Conservation (phyloP, 1,140 invertebrate species). For the Papilio aristodemus region DNA sequence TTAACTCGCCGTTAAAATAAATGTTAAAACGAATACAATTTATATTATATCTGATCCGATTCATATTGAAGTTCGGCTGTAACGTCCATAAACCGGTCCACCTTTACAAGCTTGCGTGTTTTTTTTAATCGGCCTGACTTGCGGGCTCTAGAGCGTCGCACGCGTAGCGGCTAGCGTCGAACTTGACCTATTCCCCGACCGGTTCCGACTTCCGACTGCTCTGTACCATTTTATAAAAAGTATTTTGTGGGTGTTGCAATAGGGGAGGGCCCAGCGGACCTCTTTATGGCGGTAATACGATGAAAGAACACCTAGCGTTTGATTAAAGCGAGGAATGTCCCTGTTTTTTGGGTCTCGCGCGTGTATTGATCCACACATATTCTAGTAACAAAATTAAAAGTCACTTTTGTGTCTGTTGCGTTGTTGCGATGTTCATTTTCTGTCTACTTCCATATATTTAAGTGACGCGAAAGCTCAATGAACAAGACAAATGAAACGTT, state of each 20-base stretch:
- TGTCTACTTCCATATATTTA: too few relatives aligned
- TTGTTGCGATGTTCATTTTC: too few relatives aligned
- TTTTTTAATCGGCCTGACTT: not conserved
- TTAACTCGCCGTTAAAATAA: not conserved
- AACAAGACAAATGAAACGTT: not conserved
- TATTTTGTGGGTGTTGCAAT: not conserved
- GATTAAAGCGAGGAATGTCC: too few relatives aligned
- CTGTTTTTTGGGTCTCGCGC: too few relatives aligned
- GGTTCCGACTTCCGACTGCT: not conserved
- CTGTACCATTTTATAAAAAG: not conserved
- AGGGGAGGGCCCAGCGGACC: not conserved
- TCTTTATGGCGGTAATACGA: too few relatives aligned
- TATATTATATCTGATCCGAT: not conserved
- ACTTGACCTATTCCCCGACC: slow-evolving; percentile 11
- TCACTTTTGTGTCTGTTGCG: too few relatives aligned
- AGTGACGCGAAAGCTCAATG: not conserved
- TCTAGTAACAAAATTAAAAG: too few relatives aligned
- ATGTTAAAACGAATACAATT: not conserved
- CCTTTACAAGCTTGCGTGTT: not conserved
- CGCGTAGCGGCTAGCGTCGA: not conserved
- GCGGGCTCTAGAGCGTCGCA: not conserved
- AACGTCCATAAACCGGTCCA: slow-evolving; percentile 3
- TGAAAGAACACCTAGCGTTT: too few relatives aligned
- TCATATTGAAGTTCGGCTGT: not conserved
- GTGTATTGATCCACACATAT: too few relatives aligned